phyloP scores from a whole-genome alignment of 2,888 invertebrate species.

The Mystacides longicornis region DNA sequence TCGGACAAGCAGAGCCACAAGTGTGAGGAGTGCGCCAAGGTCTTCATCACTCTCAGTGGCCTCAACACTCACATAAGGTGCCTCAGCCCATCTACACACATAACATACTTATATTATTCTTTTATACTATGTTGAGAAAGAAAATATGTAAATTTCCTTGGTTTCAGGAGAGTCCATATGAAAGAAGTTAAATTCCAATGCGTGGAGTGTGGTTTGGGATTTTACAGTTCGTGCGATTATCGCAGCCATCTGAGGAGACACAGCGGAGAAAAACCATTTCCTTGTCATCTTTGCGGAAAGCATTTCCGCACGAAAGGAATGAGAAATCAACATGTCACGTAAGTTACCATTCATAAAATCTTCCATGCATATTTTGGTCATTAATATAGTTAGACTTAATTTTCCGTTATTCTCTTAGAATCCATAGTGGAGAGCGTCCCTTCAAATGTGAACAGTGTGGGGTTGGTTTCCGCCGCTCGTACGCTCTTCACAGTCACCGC shows the following conservation, averaged over 20 bases:
- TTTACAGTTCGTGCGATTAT: slow-evolving; percentile 23
- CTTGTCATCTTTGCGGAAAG: slow-evolving; percentile 31
- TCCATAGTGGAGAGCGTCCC: slow-evolving; percentile 37
- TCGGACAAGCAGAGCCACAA: slow-evolving; percentile 13
- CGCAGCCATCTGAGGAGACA: slow-evolving; percentile 22
- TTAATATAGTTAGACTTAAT: neutral
- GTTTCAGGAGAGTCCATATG: slow-evolving; percentile 15
- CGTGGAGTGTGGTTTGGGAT: slow-evolving; percentile 21
- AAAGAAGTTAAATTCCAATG: slow-evolving; percentile 20
- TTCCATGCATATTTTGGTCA: neutral
- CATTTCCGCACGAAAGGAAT: slow-evolving; percentile 35
- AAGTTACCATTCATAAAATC: neutral
- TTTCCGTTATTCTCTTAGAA: slow-evolving; percentile 27
- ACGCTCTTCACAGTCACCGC: slow-evolving; percentile 38
- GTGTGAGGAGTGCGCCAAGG: slow-evolving; percentile 32
- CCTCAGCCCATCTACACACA: neutral
- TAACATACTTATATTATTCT: neutral
- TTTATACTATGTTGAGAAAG: neutral
- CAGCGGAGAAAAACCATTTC: slow-evolving; percentile 17
- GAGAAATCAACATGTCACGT: slow-evolving; percentile 34
- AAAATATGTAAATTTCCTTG: neutral
- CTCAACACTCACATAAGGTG: slow-evolving; percentile 35
- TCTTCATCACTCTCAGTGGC: slow-evolving; percentile 30
- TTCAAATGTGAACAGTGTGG: slow-evolving; percentile 40
- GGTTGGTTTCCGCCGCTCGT: slow-evolving; percentile 36